phyloP scores from a whole-genome alignment of 2,888 invertebrate genomes.

The Magallana nippona region DNA sequence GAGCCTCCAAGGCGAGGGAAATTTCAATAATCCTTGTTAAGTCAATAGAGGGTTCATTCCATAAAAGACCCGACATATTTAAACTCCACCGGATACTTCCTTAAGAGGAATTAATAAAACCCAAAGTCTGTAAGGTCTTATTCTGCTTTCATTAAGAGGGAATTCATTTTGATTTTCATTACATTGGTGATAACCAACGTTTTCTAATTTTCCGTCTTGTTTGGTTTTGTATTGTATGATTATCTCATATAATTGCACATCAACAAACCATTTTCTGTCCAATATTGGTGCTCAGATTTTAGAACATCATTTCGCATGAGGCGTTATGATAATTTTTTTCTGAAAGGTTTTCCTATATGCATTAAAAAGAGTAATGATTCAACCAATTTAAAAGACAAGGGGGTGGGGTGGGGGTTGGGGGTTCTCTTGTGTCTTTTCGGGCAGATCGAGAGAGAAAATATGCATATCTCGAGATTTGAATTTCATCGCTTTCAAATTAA shows the following conservation, averaged over 20 bases:
- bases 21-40: slow-evolving; percentile 45
- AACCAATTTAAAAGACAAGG: too few relatives aligned
- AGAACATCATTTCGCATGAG: too few relatives aligned
- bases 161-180: slow-evolving; percentile 37
- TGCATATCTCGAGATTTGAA: too few relatives aligned
- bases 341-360: too few relatives aligned
- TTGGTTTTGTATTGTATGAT: slow-evolving; percentile 15
- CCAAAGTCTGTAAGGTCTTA: slow-evolving; percentile 39
- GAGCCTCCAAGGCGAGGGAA: slow-evolving; percentile 32
- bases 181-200: slow-evolving; percentile 29
- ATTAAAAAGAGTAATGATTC: too few relatives aligned
- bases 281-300: too few relatives aligned
- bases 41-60: slow-evolving; percentile 46
- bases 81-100: slow-evolving; percentile 41
- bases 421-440: too few relatives aligned
- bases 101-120: slow-evolving; percentile 48
- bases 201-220: slow-evolving; percentile 35
- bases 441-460: too few relatives aligned
- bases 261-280: background rate
- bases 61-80: slow-evolving; percentile 44
- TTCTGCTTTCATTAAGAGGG: slow-evolving; percentile 14
- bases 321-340: too few relatives aligned
- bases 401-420: too few relatives aligned
- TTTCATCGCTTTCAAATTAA: too few relatives aligned
- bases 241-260: background rate